A percentile compares a stretch with the other conserved stretches of the same genome.
Evolutionary conservation across 2,888 invertebrate genomes (phyloP).

Genomic region (Tiliacea aurago): DNA sequence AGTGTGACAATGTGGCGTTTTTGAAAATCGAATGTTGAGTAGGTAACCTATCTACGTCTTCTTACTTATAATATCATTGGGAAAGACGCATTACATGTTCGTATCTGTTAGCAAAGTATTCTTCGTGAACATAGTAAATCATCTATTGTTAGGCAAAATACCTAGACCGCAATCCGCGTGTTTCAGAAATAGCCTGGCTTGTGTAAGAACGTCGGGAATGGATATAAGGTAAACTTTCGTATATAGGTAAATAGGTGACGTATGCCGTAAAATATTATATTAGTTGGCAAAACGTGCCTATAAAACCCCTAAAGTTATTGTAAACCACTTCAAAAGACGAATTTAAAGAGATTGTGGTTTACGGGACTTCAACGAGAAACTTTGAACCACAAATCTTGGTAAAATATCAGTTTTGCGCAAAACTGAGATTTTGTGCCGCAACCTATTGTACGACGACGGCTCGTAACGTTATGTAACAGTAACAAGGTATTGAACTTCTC

Average conservation of each 20-base stretch:
- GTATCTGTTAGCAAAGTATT: constrained; percentile 60
- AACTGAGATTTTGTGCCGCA: constrained; percentile 31
- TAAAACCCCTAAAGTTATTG: constrained; percentile 72
- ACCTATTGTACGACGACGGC: constrained; percentile 42
- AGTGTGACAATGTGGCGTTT: no score
- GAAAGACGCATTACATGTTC: constrained; percentile 25
- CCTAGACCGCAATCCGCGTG: constrained; percentile 76
- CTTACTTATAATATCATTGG: no score
- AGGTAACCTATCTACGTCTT: no score
- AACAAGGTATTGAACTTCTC: constrained; percentile 50
- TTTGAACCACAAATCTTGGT: constrained; percentile 55
- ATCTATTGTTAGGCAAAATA: constrained; percentile 79
- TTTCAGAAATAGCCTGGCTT: constrained; percentile 80
- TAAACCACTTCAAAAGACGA: constrained; percentile 60
- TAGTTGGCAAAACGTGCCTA: constrained; percentile 74
- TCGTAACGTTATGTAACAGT: constrained; percentile 50
- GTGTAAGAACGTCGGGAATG: constrained; percentile 73
- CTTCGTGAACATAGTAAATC: constrained; percentile 69
- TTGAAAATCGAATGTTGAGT: no score
- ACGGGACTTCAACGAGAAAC: constrained; percentile 51
- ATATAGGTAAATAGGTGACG: constrained; percentile 68
- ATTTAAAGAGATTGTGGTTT: constrained; percentile 56
- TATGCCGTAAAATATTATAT: constrained; percentile 65
- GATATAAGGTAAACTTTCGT: constrained; percentile 70
- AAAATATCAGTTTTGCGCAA: constrained; percentile 47